Evolutionary conservation across 2,888 invertebrate species (phyloP).

Genomic region (Dysmachus trigonus): DNA sequence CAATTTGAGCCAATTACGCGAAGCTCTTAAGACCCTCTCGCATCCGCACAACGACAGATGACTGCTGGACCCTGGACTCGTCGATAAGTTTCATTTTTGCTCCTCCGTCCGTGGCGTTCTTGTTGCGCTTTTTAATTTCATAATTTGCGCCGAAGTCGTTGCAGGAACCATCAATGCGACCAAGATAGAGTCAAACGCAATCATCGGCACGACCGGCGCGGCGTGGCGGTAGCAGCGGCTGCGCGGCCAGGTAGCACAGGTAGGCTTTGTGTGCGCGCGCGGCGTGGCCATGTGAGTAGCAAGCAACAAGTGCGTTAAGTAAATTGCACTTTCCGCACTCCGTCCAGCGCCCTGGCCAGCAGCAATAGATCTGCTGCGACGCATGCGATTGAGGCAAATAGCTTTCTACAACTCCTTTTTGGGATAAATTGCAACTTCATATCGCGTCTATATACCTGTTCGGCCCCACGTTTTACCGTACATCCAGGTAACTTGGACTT

Average conservation of each 20-base stretch:
- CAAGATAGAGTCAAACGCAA: constrained; percentile 7
- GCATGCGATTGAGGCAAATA: constrained; percentile 54
- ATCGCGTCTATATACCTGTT: constrained; percentile 31
- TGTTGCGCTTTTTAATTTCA: constrained; percentile 34
- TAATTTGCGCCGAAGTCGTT: constrained; percentile 37
- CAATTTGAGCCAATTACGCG: constrained; percentile 31
- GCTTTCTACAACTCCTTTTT: constrained; percentile 57
- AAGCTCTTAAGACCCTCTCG: constrained; percentile 8
- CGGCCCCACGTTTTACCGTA: constrained; percentile 43
- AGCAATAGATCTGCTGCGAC: constrained; percentile 22
- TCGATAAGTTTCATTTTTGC: constrained; percentile 23
- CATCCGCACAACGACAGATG: constrained; percentile 10
- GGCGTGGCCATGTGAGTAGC: neutral
- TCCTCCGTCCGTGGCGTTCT: neutral
- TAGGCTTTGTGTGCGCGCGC: neutral
- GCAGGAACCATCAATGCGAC: constrained; percentile 16
- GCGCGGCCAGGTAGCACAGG: neutral
- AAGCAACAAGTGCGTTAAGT: constrained; percentile 5
- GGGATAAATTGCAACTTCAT: constrained; percentile 54
- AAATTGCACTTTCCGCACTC: constrained; percentile 37
- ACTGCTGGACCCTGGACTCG: constrained; percentile 7
- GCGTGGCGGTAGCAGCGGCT: neutral
- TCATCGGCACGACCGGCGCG: no score
- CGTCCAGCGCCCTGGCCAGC: neutral
- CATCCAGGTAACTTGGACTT: constrained; percentile 19